Percentiles rank a stretch among this genome's conserved stretches.
phyloP scores from a whole-genome alignment of 2,797 vertebrate genomes.

The Clarias platycephalus region DNA sequence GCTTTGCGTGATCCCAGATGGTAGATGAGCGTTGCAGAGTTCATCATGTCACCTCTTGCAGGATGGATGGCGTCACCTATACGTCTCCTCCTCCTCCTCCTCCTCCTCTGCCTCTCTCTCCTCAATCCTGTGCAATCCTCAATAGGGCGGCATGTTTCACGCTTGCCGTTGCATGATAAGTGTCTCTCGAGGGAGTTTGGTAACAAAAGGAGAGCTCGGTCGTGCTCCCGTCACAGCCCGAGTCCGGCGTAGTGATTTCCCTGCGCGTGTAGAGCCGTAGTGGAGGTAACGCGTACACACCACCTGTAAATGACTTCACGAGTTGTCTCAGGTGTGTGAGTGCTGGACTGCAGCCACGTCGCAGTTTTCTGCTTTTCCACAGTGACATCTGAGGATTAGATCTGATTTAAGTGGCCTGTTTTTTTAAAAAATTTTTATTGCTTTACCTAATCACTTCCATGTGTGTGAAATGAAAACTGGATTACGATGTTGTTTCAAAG shows the following conservation, averaged over 20 bases:
- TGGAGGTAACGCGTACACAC: not conserved
- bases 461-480: conserved; percentile 23
- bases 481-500: conserved; percentile 22
- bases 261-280: not conserved
- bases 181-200: conserved; percentile 58
- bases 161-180: conserved; percentile 61
- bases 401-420: conserved; percentile 20
- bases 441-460: conserved; percentile 23
- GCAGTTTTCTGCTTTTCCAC: not conserved
- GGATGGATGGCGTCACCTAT: conserved; percentile 11
- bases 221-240: not conserved
- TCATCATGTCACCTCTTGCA: conserved; percentile 12
- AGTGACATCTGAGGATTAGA: conserved; percentile 15
- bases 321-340: not conserved
- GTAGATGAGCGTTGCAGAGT: conserved; percentile 2
- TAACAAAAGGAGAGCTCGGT: conserved; percentile 14
- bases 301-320: conserved; percentile 18
- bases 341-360: not conserved
- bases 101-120: not conserved
- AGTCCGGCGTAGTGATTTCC: conserved; percentile 15
- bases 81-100: not conserved
- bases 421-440: not conserved
- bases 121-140: conserved; percentile 36
- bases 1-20: not conserved
- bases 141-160: conserved; percentile 55